A percentile compares a stretch with the other conserved stretches of the same genome.
Conservation (phyloP, 2,888 invertebrate species). For the Caenorhabditis sulstoni region DNA sequence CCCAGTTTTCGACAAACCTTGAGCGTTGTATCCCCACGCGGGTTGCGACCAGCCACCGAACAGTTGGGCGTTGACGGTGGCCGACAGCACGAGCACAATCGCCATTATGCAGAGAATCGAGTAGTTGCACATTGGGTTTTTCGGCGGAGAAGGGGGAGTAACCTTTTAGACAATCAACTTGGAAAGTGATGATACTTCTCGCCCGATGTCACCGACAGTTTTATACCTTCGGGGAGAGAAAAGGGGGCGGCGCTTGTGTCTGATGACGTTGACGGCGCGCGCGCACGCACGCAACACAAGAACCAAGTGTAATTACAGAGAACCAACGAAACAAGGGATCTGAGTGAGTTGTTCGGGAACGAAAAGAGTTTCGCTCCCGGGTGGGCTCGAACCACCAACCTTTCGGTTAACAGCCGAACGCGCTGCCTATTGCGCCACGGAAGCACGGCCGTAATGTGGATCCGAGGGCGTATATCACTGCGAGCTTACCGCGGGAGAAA, state of each 20-base stretch:
- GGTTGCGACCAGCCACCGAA: conserved; percentile 60
- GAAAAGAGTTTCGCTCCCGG: conserved; percentile 73
- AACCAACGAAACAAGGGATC: background rate
- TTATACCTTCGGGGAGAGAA: background rate
- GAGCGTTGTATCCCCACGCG: conserved; percentile 56
- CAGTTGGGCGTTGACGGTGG: conserved; percentile 46
- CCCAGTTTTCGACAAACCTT: no score
- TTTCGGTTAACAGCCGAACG: conserved; percentile 80
- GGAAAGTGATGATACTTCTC: background rate
- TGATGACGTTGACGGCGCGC: background rate
- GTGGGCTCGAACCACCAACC: conserved; percentile 80
- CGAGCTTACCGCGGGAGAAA: background rate
- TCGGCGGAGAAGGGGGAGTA: background rate
- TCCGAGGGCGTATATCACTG: background rate
- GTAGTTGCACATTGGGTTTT: conserved; percentile 44
- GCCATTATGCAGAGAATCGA: conserved; percentile 47
- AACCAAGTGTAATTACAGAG: conserved; percentile 6
- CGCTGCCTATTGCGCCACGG: conserved; percentile 77
- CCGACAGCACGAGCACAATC: conserved; percentile 50
- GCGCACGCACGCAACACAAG: no score
- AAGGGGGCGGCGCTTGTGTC: background rate
- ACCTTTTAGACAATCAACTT: conserved; percentile 44
- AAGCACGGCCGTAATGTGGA: conserved; percentile 39
- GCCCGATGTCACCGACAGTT: background rate
- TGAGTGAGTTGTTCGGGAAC: background rate